These are phyloP conservation scores for Drosophila prosaltans DNA, from an alignment of 1,140 invertebrate genomes.

Conservation along the genomic window DNA sequence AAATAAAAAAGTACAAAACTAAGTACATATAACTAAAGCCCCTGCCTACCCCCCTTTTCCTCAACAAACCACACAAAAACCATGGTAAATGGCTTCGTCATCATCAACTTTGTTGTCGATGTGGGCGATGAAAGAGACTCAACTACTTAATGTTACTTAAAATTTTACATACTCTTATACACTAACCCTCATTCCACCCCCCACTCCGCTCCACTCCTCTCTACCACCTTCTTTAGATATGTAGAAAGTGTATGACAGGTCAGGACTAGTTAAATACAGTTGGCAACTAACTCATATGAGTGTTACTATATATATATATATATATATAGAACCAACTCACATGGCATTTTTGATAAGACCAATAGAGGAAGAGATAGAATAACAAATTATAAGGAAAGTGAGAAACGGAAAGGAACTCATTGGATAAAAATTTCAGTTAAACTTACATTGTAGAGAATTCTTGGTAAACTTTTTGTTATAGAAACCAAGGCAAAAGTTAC, in stretches of 20 bases:
- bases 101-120: constrained; percentile 22
- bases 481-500: not conserved
- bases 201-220: too few species aligned
- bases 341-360: constrained; percentile 10
- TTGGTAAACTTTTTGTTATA: not conserved
- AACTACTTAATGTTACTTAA: constrained; percentile 33
- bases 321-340: not conserved
- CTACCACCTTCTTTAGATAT: not conserved
- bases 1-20: constrained; percentile 7
- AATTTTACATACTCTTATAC: constrained; percentile 33
- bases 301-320: not conserved
- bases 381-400: not conserved
- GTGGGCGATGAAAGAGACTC: constrained; percentile 20
- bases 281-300: not conserved
- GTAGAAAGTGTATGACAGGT: not conserved
- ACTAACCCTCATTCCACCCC: not conserved
- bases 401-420: not conserved
- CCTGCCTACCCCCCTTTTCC: not conserved
- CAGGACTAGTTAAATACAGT: not conserved
- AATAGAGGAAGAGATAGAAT: not conserved
- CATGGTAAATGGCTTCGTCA: constrained; percentile 44
- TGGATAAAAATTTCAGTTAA: not conserved
- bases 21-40: constrained; percentile 20
- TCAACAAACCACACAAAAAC: constrained; percentile 10
- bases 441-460: not conserved